Conservation (phyloP, 2,113 vertebrate genomes). For the Isurus oxyrinchus region DNA sequence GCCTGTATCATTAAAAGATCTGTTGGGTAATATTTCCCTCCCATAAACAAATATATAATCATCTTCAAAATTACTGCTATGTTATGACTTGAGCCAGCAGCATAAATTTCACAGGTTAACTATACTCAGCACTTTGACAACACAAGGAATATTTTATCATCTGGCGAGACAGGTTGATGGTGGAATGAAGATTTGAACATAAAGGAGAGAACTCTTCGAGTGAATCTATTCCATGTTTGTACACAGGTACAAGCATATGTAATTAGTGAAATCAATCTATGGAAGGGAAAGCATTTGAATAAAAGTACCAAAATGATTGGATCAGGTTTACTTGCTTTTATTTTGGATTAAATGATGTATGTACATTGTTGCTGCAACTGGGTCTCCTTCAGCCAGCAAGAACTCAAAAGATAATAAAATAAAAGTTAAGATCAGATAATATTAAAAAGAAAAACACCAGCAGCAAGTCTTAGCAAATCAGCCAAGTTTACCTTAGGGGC, state of each 20-base stretch:
- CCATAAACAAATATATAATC: neutral
- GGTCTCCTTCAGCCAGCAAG: neutral
- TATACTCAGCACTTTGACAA: conserved; percentile 8
- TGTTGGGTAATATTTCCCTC: neutral
- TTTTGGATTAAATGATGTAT: neutral
- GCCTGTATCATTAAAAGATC: neutral
- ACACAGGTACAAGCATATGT: no score
- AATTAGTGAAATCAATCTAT: neutral
- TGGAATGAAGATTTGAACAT: neutral
- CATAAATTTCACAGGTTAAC: neutral
- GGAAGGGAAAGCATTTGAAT: neutral
- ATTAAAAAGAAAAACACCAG: neutral
- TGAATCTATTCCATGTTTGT: neutral
- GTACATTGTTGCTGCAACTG: neutral
- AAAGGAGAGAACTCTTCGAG: neutral
- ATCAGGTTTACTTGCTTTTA: neutral
- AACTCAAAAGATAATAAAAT: neutral
- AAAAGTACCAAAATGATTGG: neutral
- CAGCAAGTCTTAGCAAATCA: neutral
- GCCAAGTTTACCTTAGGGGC: neutral
- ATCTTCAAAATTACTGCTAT: neutral
- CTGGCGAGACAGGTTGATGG: neutral
- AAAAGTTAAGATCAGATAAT: neutral
- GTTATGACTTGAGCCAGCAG: neutral
- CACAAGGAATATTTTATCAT: neutral